A percentile compares a stretch with the other conserved stretches of the same genome.
Evolutionary conservation across 2,113 vertebrate genomes (phyloP).

Genomic region (Anser brachyrhynchus): DNA sequence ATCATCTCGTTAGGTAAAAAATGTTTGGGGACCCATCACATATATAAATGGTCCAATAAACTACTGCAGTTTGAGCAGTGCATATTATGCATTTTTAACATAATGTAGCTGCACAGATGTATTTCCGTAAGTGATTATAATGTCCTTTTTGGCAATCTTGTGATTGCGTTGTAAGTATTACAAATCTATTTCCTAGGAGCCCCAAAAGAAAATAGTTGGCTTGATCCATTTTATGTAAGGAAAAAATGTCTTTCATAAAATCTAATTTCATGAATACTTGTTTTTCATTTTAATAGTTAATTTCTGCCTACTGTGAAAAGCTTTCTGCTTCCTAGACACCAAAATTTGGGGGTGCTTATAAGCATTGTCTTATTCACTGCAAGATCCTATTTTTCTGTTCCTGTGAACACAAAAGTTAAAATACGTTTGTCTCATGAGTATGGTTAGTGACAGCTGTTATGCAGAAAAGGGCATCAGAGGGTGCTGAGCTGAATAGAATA

Average conservation of each 20-base stretch:
- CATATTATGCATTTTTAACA: neutral
- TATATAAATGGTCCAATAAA: neutral
- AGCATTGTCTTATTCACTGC: neutral
- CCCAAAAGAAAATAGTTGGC: neutral
- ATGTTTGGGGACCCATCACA: neutral
- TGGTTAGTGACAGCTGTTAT: neutral
- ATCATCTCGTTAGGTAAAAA: neutral
- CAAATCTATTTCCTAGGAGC: neutral
- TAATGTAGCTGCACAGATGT: neutral
- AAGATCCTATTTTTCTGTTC: neutral
- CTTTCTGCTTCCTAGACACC: neutral
- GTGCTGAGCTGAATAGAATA: neutral
- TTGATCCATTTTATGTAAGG: neutral
- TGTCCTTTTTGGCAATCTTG: neutral
- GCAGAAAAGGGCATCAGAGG: neutral
- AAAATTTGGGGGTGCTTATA: neutral
- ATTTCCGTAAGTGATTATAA: neutral
- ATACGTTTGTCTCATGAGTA: neutral
- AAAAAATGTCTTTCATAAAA: neutral
- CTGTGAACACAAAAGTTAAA: neutral
- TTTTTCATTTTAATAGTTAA: neutral
- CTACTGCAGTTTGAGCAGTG: neutral
- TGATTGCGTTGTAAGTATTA: neutral
- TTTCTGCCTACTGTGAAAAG: neutral
- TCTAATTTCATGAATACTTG: neutral